Percentiles rank a stretch among this genome's conserved stretches.
These are phyloP conservation scores for Sinocyclocheilus maitianheensis DNA, from an alignment of 2,113 vertebrate genomes.

Conservation along the genomic window DNA sequence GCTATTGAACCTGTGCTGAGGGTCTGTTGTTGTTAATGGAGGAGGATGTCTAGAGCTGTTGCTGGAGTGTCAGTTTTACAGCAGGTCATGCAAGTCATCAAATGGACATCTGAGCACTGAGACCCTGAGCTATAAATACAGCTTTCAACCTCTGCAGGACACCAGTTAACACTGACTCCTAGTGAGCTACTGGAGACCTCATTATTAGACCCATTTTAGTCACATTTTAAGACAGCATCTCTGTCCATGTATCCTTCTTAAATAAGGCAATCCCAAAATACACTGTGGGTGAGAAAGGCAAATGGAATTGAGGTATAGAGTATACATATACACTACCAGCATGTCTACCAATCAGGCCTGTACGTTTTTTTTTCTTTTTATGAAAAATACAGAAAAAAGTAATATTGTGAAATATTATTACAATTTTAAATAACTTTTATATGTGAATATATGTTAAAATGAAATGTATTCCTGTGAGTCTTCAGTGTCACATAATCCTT, in stretches of 20 bases:
- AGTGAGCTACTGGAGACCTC: not conserved
- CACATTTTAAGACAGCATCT: not conserved
- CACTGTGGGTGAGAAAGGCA: not conserved
- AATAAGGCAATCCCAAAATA: not conserved
- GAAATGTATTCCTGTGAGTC: too few relatives aligned
- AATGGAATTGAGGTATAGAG: not conserved
- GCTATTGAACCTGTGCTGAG: not conserved
- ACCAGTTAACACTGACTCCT: not conserved
- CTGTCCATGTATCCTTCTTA: not conserved
- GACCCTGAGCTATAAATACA: constrained; percentile 22
- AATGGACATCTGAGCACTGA: constrained; percentile 15
- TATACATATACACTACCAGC: not conserved
- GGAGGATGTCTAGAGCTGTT: not conserved
- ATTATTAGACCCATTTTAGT: not conserved
- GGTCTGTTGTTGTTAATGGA: not conserved
- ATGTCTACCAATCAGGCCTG: not conserved
- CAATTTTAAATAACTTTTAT: too few relatives aligned
- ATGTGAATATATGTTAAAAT: too few relatives aligned
- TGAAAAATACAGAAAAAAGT: too few relatives aligned
- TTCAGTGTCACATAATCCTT: not conserved
- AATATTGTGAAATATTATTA: too few relatives aligned
- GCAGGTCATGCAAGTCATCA: constrained; percentile 44
- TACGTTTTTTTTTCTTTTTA: too few relatives aligned
- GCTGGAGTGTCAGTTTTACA: constrained; percentile 16
- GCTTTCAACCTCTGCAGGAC: not conserved